phyloP scores from a whole-genome alignment of 2,888 invertebrate species.

The Lypha dubia region DNA sequence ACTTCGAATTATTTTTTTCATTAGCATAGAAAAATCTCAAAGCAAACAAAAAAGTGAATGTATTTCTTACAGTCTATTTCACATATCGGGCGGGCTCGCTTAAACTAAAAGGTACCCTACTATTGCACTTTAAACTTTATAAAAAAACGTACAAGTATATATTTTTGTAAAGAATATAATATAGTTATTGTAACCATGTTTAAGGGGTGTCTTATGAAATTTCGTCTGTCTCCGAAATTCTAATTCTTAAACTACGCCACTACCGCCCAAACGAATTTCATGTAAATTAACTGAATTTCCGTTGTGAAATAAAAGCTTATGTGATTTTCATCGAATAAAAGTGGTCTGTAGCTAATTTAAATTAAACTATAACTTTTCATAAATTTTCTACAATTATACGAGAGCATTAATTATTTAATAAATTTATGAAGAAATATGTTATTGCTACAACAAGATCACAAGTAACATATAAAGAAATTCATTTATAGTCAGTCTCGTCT shows the following conservation, averaged over 20 bases:
- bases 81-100: background rate
- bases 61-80: background rate
- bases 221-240: background rate
- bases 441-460: slow-evolving; percentile 12
- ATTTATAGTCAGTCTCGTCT: slow-evolving; percentile 31
- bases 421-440: slow-evolving; percentile 31
- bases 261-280: background rate
- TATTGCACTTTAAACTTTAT: too few species aligned
- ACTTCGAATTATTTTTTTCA: background rate
- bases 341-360: slow-evolving; percentile 44
- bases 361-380: slow-evolving; percentile 59
- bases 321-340: slow-evolving; percentile 29
- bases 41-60: background rate
- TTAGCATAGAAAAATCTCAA: slow-evolving; percentile 8
- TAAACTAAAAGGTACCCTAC: background rate
- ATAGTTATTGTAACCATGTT: too few species aligned
- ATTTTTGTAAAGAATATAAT: too few species aligned
- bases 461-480: slow-evolving; percentile 32
- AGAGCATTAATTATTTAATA: slow-evolving; percentile 62
- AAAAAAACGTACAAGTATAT: too few species aligned
- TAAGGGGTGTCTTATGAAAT: background rate
- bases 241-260: too few species aligned
- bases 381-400: slow-evolving; percentile 67
- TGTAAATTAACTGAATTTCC: background rate
- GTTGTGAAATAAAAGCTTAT: background rate